Evolutionary conservation across 1,140 invertebrate genomes (phyloP), one percentile per base, ranked within the genome.

Genomic region (Olivierus martensii): DNA sequence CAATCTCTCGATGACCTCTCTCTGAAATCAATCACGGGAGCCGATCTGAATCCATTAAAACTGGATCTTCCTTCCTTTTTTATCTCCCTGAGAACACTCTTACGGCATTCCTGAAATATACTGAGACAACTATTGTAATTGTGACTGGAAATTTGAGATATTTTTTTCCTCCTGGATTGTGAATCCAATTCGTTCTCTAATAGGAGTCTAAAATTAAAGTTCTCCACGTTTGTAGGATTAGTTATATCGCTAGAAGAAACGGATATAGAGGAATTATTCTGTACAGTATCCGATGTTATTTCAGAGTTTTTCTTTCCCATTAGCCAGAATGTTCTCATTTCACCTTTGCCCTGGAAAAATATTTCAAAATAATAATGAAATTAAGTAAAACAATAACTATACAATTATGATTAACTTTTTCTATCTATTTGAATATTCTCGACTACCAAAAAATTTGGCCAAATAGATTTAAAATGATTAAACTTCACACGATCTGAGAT

Each of bases 311-410:
- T 18, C 64, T 89, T 86, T 0, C 83, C 84, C 10, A 80, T 66
- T 22, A 95, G 64, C 86, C 87, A 95, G 67, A 84, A 93, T 0
- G 84, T 87, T 66, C 82, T 77, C 82, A 87, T 84, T 62, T 83
- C 78, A 34, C 88, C 88, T 72, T 91, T 92, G 11, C 88, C 87
- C 69, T 94, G 18, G n/a, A n/a, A n/a, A n/a, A n/a, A n/a, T n/a
- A n/a, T n/a, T n/a, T n/a, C n/a, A n/a, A n/a, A n/a, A n/a, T n/a
- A n/a, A n/a, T n/a, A n/a, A n/a, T n/a, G n/a, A n/a, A n/a, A n/a
- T n/a, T n/a, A n/a, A n/a, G n/a, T n/a, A n/a, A n/a, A n/a, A n/a
- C n/a, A n/a, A n/a, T n/a, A n/a, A n/a, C n/a, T n/a, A n/a, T n/a
- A n/a, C n/a, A n/a, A n/a, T n/a, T n/a, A n/a, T n/a, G n/a, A n/a